Evolutionary conservation across 64 coral and sea anemone genomes (phyloP).

Genomic region (Pocillopora verrucosa): DNA sequence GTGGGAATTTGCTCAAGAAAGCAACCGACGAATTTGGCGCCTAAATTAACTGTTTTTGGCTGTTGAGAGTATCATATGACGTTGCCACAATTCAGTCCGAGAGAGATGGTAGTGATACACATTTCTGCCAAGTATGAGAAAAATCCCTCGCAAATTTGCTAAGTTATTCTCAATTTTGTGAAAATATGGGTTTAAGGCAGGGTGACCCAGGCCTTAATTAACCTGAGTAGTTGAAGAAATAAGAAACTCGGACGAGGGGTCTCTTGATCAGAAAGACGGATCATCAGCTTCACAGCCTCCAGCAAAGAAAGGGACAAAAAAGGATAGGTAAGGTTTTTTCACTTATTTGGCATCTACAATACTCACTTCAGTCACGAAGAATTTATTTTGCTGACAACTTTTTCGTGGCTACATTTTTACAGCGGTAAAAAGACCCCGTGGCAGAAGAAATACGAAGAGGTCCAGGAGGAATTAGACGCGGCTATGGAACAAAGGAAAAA

Average conservation of each 20-base stretch:
- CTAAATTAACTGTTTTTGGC: no score
- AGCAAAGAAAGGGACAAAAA: slow-evolving; percentile 15
- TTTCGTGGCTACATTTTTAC: slow-evolving; percentile 2
- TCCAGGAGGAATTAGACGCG: not conserved
- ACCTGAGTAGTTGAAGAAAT: not conserved
- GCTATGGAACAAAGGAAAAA: slow-evolving; percentile 4
- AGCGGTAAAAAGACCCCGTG: slow-evolving; percentile 3
- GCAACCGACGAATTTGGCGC: no score
- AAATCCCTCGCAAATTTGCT: no score
- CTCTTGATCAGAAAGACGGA: not conserved
- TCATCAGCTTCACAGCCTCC: slow-evolving; percentile 2
- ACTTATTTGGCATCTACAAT: not conserved
- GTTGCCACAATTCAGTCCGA: no score
- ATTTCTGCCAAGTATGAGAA: no score
- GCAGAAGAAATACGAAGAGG: slow-evolving; percentile 9
- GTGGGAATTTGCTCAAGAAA: no score
- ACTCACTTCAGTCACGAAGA: not conserved
- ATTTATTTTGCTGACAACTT: slow-evolving; percentile 14
- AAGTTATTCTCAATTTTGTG: no score
- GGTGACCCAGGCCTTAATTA: no score
- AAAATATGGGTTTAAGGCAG: no score
- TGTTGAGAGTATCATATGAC: no score
- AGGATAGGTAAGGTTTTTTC: slow-evolving; percentile 12
- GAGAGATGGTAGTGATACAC: no score
- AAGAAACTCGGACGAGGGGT: slow-evolving; percentile 15